Evolutionary conservation across 2,888 invertebrate genomes (phyloP), one percentile per base, ranked within the genome.

Genomic region (Caenorhabditis sp.): DNA sequence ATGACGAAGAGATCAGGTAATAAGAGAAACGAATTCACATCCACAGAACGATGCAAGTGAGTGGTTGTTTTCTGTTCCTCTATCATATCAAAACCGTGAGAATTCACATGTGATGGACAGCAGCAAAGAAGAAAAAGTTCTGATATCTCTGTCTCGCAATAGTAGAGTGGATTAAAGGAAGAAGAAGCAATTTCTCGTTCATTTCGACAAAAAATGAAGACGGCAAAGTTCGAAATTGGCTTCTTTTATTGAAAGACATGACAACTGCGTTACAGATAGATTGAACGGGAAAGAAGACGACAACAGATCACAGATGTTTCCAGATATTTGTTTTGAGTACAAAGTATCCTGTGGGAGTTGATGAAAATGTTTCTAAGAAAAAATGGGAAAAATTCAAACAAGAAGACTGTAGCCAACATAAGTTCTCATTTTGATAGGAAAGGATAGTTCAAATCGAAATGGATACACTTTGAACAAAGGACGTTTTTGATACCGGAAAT

Each of bases 371-470:
- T 32, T 28, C 40, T 50, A 61, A 35, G 37, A 70, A 32, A 47
- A 32, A 32, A 1, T n/a, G 22, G 26, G 51, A 40, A 60, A 53
- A 50, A 26, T 72, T 35, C 40, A 15, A 72, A 55, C 47, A 24
- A 62, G 71, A 24, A 47, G 61, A 72, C 64, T 56, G 71, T n/a
- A n/a, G n/a, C n/a, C n/a, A n/a, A n/a, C n/a, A 26, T n/a, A 64
- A 58, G 35, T 28, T 28, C 35, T 22, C 24, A 40, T 50, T 53
- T 53, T 50, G 24, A 53, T 37, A 28, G 13, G 26, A 56, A 1
- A 35, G 26, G 47, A 32, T 18, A 22, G 55, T 28, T 35, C 35
- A 72, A 50, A 64, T 53, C 24, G 11, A 50, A 47, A 61, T 53
- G 61, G 60, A 61, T 70, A 61, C 50, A 18, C 47, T 4, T 9